Base-by-base conservation (phyloP, 2,888 invertebrate genomes). In the Meiosimyza platycephala region DNA sequence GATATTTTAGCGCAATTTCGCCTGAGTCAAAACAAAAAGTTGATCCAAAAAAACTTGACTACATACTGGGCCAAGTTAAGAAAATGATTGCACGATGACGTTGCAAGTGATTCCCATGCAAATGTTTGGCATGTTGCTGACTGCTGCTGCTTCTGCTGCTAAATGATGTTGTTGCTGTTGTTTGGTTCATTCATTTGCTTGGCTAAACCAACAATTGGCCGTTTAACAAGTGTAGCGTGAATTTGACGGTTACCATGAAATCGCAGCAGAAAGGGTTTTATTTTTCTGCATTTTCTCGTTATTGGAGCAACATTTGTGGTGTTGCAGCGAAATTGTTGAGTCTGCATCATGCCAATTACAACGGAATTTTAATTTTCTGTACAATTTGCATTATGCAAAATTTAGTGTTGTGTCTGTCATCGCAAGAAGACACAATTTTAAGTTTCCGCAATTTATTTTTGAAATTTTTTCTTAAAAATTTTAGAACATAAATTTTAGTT, bases 171-270 rank as follows among this genome's bases (percentile, higher is more conserved):
- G 12, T 16, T 22, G 18, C 55, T 55, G 55, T 55, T 55, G 55
- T 55, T 55, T 55, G 16, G 12, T 18, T 55, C 9, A 3, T 18
- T 11, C 18, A 22, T 55, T n/a, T 55, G 55, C 13, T 11, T 22
- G 55, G 7, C 18, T 55, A 47, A 40, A 40, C 28, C 62, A 62
- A 62, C 47, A 62, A 62, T 62, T 62, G 62, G 62, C 40, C 47
- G 33, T 40, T 62, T 62, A 47, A 62, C 62, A 62, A 40, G 47
- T 62, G 62, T 62, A 62, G 62, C 62, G 62, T 62, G 62, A 62
- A 62, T 62, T 62, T 62, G 47, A 47, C 62, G 62, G 48, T 62
- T 40, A 13, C 40, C 62, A 47, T 47, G 62, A 28, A 62, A 62
- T 28, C 48, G 62, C 16, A 11, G n/a, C 11, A 16, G 16, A 16